phyloP scores from a whole-genome alignment of 2,113 vertebrate genomes.

The Varanus salvator region DNA sequence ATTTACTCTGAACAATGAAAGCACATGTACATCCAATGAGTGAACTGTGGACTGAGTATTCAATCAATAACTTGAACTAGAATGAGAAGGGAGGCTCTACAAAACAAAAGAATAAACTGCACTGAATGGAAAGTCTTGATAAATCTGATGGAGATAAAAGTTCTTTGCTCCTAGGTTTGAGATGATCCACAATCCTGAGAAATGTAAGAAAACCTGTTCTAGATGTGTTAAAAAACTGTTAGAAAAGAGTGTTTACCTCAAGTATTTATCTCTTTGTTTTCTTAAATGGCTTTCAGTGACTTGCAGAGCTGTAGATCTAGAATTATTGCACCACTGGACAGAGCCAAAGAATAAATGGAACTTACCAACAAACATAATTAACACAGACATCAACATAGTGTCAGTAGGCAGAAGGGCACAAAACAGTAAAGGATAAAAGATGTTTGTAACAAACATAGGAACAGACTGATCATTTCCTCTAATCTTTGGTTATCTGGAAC shows the following conservation, averaged over 20 bases:
- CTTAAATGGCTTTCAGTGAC: background rate
- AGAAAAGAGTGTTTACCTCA: background rate
- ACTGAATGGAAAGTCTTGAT: background rate
- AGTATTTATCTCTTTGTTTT: background rate
- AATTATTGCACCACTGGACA: background rate
- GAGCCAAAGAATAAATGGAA: slow-evolving; percentile 16
- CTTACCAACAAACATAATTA: background rate
- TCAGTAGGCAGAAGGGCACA: background rate
- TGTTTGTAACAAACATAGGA: background rate
- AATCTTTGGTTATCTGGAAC: background rate
- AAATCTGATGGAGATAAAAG: background rate
- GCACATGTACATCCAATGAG: background rate
- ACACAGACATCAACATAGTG: background rate
- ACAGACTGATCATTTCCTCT: background rate
- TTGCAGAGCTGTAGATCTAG: background rate
- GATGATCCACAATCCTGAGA: background rate
- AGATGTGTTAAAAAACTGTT: background rate
- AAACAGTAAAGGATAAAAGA: background rate
- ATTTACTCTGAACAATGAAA: background rate
- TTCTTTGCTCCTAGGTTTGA: background rate
- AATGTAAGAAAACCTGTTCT: background rate
- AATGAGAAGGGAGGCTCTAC: background rate
- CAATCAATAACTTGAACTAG: background rate
- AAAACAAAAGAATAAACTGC: background rate
- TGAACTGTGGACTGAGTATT: background rate